A percentile compares a stretch with the other conserved stretches of the same genome.
These are phyloP conservation scores for Capra hircus DNA, from an alignment of 2,113 vertebrate species.

Conservation along the genomic window DNA sequence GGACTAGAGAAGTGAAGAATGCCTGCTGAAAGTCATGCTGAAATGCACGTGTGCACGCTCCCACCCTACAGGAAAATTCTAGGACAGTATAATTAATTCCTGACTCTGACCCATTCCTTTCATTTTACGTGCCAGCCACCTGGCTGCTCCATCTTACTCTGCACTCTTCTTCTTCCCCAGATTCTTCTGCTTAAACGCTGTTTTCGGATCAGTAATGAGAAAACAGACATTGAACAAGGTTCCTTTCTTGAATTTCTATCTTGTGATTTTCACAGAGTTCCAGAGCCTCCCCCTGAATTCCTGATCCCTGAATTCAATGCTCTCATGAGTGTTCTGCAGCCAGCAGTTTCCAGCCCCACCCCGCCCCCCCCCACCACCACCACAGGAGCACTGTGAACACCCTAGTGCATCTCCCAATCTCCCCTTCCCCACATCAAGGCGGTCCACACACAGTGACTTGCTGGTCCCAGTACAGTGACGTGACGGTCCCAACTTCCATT, in stretches of 20 bases:
- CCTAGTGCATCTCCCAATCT: no score
- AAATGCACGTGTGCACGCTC: fast-evolving
- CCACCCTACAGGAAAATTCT: background rate
- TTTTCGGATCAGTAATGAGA: background rate
- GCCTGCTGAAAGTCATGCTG: background rate
- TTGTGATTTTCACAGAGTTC: background rate
- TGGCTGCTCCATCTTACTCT: fast-evolving
- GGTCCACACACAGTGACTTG: no score
- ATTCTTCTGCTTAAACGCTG: background rate
- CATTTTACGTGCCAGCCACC: fast-evolving
- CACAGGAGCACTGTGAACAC: fast-evolving
- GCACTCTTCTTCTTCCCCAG: fast-evolving
- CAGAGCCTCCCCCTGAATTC: fast-evolving
- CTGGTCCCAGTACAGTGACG: background rate
- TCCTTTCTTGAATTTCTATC: no score
- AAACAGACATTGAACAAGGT: no score
- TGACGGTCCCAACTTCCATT: background rate
- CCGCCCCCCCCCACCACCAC: fast-evolving
- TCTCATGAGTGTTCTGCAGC: fast-evolving
- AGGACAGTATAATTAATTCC: fast-evolving
- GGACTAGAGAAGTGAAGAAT: background rate
- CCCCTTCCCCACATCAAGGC: background rate
- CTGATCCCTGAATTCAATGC: fast-evolving
- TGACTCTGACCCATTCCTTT: fast-evolving
- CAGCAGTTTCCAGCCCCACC: background rate